Conservation (phyloP, 2,797 vertebrate species). For the Manis pentadactyla region DNA sequence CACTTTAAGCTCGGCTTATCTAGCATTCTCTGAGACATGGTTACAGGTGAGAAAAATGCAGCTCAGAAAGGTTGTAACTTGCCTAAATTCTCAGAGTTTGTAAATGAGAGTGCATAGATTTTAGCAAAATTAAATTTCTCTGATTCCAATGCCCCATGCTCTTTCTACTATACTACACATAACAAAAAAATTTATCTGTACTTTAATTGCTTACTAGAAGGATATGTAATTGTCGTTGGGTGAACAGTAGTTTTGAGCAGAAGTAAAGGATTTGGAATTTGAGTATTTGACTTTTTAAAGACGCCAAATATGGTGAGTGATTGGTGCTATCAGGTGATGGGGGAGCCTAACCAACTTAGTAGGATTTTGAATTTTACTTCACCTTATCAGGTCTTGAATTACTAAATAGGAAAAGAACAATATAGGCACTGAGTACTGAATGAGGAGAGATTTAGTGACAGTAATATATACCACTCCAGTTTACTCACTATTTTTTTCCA, state of each 20-base stretch:
- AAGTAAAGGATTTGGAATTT: slow-evolving; percentile 23
- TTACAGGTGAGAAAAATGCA: neutral
- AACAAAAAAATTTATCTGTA: slow-evolving; percentile 14
- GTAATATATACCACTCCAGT: neutral
- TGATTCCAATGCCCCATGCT: neutral
- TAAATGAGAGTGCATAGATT: neutral
- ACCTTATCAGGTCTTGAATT: neutral
- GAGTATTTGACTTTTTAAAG: slow-evolving; percentile 44
- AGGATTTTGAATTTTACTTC: slow-evolving; percentile 13
- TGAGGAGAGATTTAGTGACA: slow-evolving; percentile 8
- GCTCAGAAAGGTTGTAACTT: neutral
- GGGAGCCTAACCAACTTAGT: neutral
- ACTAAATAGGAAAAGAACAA: neutral
- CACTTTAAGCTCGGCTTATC: neutral
- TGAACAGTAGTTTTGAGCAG: neutral
- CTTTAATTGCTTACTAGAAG: slow-evolving; percentile 23
- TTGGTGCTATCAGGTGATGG: neutral
- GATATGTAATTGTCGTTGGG: neutral
- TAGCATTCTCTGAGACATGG: slow-evolving; percentile 16
- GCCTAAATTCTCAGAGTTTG: neutral
- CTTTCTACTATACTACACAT: neutral
- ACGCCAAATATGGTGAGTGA: neutral
- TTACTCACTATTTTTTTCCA: slow-evolving; percentile 26
- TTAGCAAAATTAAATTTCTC: neutral
- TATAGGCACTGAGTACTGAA: neutral